Conservation (phyloP, 2,888 invertebrate species). For the Campaea margaritaria region DNA sequence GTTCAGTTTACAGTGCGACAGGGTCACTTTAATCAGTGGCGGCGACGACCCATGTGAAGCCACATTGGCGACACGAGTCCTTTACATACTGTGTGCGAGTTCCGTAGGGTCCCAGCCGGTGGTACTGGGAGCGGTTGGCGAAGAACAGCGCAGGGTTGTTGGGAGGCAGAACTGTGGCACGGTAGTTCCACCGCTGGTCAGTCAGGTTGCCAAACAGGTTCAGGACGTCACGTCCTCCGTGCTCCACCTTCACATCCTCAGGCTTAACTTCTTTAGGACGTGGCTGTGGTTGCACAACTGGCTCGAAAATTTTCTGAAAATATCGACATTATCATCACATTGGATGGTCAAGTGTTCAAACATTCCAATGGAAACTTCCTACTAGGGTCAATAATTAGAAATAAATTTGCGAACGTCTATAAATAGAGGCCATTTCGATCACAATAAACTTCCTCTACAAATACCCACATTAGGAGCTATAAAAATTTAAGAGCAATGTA, state of each 20-base stretch:
- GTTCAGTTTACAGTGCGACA: slow-evolving; percentile 64
- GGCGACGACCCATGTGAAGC: slow-evolving; percentile 80
- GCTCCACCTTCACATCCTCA: slow-evolving; percentile 74
- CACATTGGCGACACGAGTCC: slow-evolving; percentile 81
- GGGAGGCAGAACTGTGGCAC: slow-evolving; percentile 82
- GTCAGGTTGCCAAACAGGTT: slow-evolving; percentile 85
- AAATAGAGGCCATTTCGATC: slow-evolving; percentile 21
- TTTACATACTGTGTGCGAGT: slow-evolving; percentile 85
- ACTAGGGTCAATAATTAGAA: slow-evolving; percentile 3
- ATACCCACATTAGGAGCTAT: background rate
- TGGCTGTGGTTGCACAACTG: slow-evolving; percentile 75
- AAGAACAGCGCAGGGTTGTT: slow-evolving; percentile 85
- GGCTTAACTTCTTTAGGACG: slow-evolving; percentile 71
- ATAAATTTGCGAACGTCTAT: slow-evolving; percentile 16
- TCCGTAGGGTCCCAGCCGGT: slow-evolving; percentile 84
- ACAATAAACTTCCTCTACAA: slow-evolving; percentile 13
- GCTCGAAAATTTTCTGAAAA: slow-evolving; percentile 79
- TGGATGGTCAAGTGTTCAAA: background rate
- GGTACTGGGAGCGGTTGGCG: slow-evolving; percentile 87
- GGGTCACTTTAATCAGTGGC: slow-evolving; percentile 75
- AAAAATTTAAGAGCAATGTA: slow-evolving; percentile 27
- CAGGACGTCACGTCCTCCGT: slow-evolving; percentile 84
- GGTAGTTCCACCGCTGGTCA: slow-evolving; percentile 83
- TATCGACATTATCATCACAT: slow-evolving; percentile 15
- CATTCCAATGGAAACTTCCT: slow-evolving; percentile 4